Base-by-base conservation (phyloP, 1,140 invertebrate genomes). In the Pteromalus puparum region DNA sequence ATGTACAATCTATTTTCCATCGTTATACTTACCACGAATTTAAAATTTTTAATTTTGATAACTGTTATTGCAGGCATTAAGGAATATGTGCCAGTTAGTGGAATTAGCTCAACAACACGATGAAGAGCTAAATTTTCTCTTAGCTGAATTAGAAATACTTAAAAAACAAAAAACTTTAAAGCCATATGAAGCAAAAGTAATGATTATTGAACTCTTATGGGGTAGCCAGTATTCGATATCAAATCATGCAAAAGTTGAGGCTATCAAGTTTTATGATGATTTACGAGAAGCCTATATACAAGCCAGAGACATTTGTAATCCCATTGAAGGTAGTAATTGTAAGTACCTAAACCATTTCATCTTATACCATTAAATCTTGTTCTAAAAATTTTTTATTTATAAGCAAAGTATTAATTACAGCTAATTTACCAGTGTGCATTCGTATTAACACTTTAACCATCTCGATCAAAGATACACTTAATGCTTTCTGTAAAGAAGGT, bases 371-470 rank as follows among this genome's bases (percentile, higher is more conserved):
- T n/a, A 18, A 24, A n/a, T 46, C 9, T 46, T 75, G 46, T 38
- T 34, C 15, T 75, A 72, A 5, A 61, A 30, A 13, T 30, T 78
- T 30, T 61, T 78, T 46, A 75, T 15, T 42, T 5, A 42, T 21
- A 46, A 42, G 0, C n/a, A 75, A 75, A 42, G 61, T 21, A 24
- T 74, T 7, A 21, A 21, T 84, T 93, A 75, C 87, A 93, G 93
- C 93, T 73, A 89, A 87, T 78, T 96, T 95, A 90, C 97, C 97
- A 24, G 94, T 97, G 67, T 99, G 98, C 94, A 96, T 97, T 1
- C 95, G 98, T 5, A 94, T 99, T 68, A 99, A 99, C 92, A 97
- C 97, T 6, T 93, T 98, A 82, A 92, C 95, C n/a, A 92, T 95
- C 24, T 94, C 94, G 48, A 90, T 96, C 10, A 93, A 96, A 0